Percentiles rank a stretch among this genome's conserved stretches.
Conservation (phyloP, 2,888 invertebrate genomes). For the Synanthedon andrenaeformis region DNA sequence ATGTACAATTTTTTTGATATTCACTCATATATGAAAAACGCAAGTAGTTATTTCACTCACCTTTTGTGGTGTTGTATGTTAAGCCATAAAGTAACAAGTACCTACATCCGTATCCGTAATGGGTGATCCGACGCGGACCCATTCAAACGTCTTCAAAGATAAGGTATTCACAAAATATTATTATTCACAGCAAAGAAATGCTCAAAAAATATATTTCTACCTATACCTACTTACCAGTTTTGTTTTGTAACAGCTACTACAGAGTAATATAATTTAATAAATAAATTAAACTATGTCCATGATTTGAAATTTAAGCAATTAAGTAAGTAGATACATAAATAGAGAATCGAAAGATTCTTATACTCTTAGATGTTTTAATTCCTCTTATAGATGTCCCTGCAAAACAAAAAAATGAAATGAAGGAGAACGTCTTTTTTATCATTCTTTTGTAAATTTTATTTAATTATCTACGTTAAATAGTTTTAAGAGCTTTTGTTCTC, state of each 20-base stretch:
- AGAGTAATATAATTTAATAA: background rate
- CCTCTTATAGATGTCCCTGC: no score
- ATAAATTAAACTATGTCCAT: background rate
- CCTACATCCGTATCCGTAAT: constrained; percentile 19
- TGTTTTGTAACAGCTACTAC: background rate
- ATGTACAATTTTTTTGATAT: no score
- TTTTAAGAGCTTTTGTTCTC: no score
- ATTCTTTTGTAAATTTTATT: no score
- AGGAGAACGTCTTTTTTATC: no score
- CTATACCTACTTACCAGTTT: background rate
- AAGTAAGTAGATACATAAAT: no score
- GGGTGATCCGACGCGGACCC: constrained; percentile 4
- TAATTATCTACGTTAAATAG: no score
- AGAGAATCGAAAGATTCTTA: no score
- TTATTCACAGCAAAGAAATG: background rate
- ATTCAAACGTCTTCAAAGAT: constrained; percentile 12
- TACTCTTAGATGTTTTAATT: no score
- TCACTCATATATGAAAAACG: background rate
- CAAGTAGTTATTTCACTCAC: background rate
- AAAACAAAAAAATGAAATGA: no score
- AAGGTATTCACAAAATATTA: constrained; percentile 6
- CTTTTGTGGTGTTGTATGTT: background rate
- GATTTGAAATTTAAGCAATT: background rate
- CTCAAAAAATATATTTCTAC: background rate
- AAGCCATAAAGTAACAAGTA: constrained; percentile 20